These are phyloP conservation scores for Acrocera orbiculus DNA, from an alignment of 2,888 invertebrate genomes.

Conservation along the genomic window DNA sequence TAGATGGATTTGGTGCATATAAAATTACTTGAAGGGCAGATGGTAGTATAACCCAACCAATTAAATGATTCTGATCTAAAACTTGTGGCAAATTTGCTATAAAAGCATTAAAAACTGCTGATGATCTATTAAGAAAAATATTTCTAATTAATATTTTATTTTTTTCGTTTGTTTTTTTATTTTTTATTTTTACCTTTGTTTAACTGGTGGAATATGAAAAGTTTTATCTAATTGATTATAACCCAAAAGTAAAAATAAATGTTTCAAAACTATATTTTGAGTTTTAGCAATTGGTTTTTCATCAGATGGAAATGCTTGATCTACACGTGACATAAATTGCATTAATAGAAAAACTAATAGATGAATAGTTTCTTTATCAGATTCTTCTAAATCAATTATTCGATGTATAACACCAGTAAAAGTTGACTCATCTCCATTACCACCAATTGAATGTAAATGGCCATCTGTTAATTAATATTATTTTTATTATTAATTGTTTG, in stretches of 20 bases:
- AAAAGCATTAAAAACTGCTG: slow-evolving; percentile 92
- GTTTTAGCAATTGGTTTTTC: slow-evolving; percentile 63
- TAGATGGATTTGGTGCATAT: slow-evolving; percentile 64
- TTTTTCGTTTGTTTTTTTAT: background rate
- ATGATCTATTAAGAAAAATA: slow-evolving; percentile 40
- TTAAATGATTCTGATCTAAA: slow-evolving; percentile 86
- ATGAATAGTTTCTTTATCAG: slow-evolving; percentile 90
- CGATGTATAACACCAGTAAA: slow-evolving; percentile 63
- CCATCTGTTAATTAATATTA: slow-evolving; percentile 41
- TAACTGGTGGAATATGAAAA: slow-evolving; percentile 77
- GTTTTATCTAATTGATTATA: slow-evolving; percentile 82
- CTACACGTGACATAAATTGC: slow-evolving; percentile 78
- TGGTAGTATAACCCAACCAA: slow-evolving; percentile 77
- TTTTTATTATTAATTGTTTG: background rate
- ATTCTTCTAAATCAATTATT: slow-evolving; percentile 83
- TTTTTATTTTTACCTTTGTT: slow-evolving; percentile 43
- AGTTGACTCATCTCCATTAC: slow-evolving; percentile 66
- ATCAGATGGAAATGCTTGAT: slow-evolving; percentile 70
- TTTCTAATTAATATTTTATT: background rate
- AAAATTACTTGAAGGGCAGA: slow-evolving; percentile 65
- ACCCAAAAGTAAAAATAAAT: slow-evolving; percentile 80
- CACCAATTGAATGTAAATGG: slow-evolving; percentile 67
- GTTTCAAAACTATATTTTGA: slow-evolving; percentile 75
- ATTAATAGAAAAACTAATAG: slow-evolving; percentile 86
- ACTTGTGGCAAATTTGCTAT: slow-evolving; percentile 85